Evolutionary conservation across 2,888 invertebrate species (phyloP).

Genomic region (Calephelis perditalis): DNA sequence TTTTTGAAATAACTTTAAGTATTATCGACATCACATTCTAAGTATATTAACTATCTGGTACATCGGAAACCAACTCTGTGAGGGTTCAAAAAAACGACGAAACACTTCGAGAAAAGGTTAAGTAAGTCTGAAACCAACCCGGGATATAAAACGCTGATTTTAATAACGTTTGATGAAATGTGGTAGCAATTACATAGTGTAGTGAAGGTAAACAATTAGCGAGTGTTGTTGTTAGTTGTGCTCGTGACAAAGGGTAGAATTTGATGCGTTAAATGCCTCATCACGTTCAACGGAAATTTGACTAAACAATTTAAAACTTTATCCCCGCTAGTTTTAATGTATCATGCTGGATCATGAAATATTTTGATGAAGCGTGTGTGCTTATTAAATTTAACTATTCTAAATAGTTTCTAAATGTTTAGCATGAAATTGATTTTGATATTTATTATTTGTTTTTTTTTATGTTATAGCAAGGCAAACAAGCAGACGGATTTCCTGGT

Average conservation of each 20-base stretch:
- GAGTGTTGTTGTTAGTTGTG: conserved; percentile 39
- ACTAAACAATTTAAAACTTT: conserved; percentile 31
- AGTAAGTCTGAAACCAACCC: no score
- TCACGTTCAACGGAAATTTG: conserved; percentile 38
- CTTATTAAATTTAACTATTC: background rate
- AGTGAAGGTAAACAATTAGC: conserved; percentile 46
- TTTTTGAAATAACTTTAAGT: no score
- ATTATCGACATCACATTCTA: no score
- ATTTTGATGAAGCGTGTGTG: background rate
- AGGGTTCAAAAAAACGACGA: no score
- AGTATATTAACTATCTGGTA: no score
- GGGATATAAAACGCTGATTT: no score
- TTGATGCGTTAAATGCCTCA: conserved; percentile 44
- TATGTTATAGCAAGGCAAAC: no score
- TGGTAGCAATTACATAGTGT: conserved; percentile 32
- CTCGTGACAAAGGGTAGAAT: conserved; percentile 44
- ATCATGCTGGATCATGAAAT: conserved; percentile 5
- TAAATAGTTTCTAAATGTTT: background rate
- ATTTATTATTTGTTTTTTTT: no score
- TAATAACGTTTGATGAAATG: conserved; percentile 13
- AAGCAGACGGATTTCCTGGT: no score
- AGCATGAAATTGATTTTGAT: no score
- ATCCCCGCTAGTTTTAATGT: conserved; percentile 23
- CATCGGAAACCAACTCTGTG: no score
- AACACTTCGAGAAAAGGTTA: no score